phyloP scores from a whole-genome alignment of 2,888 invertebrate species.

The Bombylius discolor region DNA sequence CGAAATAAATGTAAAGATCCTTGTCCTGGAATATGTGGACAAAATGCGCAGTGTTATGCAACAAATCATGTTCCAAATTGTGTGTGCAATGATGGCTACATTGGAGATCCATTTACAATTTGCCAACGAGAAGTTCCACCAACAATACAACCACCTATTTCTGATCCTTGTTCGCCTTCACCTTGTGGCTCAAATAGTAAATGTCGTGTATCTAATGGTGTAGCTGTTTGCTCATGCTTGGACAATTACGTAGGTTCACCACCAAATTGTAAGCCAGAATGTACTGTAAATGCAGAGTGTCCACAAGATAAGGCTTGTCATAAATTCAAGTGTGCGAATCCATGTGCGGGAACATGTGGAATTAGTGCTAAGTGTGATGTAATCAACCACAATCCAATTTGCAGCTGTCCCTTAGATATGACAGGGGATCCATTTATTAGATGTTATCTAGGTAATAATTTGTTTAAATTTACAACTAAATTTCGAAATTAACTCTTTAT shows the following conservation, averaged over 20 bases:
- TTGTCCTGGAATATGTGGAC: conserved; percentile 74
- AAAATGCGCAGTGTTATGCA: conserved; percentile 69
- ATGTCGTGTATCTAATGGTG: conserved; percentile 55
- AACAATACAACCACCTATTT: conserved; percentile 18
- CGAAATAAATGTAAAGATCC: conserved; percentile 76
- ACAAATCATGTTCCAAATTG: conserved; percentile 80
- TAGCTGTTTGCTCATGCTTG: conserved; percentile 67
- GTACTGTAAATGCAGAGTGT: conserved; percentile 70
- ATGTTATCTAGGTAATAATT: conserved; percentile 41
- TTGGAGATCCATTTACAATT: conserved; percentile 58
- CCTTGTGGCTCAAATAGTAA: conserved; percentile 74
- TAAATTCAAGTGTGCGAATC: conserved; percentile 68
- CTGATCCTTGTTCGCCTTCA: conserved; percentile 55
- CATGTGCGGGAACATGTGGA: conserved; percentile 71
- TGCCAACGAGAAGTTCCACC: conserved; percentile 35
- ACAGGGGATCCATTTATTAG: conserved; percentile 71
- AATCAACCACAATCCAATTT: conserved; percentile 70
- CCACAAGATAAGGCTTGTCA: conserved; percentile 65
- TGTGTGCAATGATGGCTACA: conserved; percentile 56
- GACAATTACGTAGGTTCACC: conserved; percentile 61
- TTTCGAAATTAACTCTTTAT: no score
- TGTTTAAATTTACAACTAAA: background rate
- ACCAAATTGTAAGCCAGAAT: conserved; percentile 72
- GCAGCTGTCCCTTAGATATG: conserved; percentile 57
- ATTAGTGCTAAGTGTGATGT: conserved; percentile 63